Base-by-base conservation (phyloP, 2,888 invertebrate genomes). In the Epirrhoe tristata region DNA sequence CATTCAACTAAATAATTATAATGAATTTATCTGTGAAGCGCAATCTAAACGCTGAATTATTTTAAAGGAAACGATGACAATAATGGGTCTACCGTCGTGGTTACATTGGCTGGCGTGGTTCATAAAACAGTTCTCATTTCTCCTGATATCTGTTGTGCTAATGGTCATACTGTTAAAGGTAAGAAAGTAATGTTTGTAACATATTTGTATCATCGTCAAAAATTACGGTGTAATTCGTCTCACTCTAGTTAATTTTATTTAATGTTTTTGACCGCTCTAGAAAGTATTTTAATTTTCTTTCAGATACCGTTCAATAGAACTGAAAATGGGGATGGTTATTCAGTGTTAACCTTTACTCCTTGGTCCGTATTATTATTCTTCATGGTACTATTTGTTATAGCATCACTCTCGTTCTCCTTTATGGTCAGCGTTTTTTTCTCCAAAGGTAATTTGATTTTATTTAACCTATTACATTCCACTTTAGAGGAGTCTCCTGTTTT, bases 31-130 rank as follows among this genome's bases (percentile, higher is more conserved):
- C n/a, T 14, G 2, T 48, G 48, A 48, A 12, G 10, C 48, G 48
- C 16, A 48, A 48, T 43, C 12, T 43, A 43, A 24, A 43, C 39
- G 12, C 39, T 54, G n/a, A 63, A 58, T 67, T 58, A 1, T 31
- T 69, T 72, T 72, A 69, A 91, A 98, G 96, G 98, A 98, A 94
- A 96, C 97, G 8, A 97, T 98, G 97, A 97, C 97, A 87, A 97
- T 98, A 93, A 98, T 98, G 96, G 98, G 98, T 1, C 90, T 98
- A 56, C 95, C 95, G 57, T 96, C 96, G 63, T 97, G 97, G 96
- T 88, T 98, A 68, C 96, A 98, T 79, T 98, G 98, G 98, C 80
- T 95, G 6, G 97, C 97, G 5, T 98, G 98, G 97, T 98, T 97
- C 84, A 91, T 97, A 56, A 97, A 97, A 82, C 96, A 96, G 66